phyloP scores from a whole-genome alignment of 2,113 vertebrate species.

The Aptenodytes forsteri region DNA sequence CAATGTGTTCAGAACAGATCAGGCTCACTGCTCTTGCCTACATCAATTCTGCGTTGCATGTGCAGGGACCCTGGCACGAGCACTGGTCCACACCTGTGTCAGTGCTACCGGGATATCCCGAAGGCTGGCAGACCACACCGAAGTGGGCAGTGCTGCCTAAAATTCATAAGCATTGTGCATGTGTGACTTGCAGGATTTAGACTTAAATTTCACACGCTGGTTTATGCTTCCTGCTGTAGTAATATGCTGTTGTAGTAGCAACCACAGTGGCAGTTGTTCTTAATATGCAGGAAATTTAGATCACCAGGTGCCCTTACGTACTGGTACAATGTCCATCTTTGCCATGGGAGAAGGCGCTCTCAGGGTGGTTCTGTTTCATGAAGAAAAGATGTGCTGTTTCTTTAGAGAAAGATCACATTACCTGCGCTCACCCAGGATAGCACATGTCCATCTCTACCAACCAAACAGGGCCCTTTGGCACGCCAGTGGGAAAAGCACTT shows the following conservation, averaged over 20 bases:
- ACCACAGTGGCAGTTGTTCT: not conserved
- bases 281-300: not conserved
- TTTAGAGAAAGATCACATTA: not conserved
- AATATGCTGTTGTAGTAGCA: not conserved
- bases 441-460: not conserved
- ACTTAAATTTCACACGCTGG: not conserved
- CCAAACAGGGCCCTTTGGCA: not conserved
- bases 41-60: rapidly evolving
- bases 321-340: not conserved
- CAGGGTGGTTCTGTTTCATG: not conserved
- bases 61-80: not conserved
- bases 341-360: not conserved
- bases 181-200: not conserved
- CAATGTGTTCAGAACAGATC: not conserved
- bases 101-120: not conserved
- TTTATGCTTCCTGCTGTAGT: not conserved
- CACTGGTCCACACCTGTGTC: not conserved
- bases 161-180: not conserved
- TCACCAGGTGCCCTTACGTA: not conserved
- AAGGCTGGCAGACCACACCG: not conserved
- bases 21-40: not conserved
- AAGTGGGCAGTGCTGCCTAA: not conserved
- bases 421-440: not conserved
- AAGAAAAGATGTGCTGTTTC: not conserved
- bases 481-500: not conserved